Evolutionary conservation across 2,113 vertebrate species (phyloP), one percentile per base, ranked within the genome.

Genomic region (Promerops cafer): DNA sequence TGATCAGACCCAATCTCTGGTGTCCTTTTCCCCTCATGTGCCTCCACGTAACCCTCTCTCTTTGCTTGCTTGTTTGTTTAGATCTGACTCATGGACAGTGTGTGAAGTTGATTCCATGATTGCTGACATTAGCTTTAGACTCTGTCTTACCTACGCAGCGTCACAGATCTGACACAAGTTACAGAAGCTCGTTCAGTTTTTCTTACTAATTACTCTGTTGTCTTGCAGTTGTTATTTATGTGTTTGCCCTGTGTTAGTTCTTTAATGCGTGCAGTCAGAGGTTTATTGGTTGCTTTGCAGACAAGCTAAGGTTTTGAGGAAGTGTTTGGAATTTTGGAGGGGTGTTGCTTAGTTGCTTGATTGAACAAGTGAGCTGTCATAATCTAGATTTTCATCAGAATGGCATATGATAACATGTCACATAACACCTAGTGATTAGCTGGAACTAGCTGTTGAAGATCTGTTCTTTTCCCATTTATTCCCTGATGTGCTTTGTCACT

Each of bases 381-480:
- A 61, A 50, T 66, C 31, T 45, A n/a, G 26, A 30, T 91, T 91
- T 81, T 78, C 33, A 44, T 33, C 52, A 53, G 72, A 77, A 81
- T 57, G 69, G 5, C 42, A 40, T 83, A 50, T 78, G 71, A 50
- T 66, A 53, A n/a, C 9, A 23, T 64, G 54, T 85, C 53, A 45
- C 20, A 2, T 72, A 61, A 40, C 22, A 42, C 0, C 0, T 9
- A 12, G 33, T 75, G 31, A 44, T 78, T 81, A 89, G 16, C 56
- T 90, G 71, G 17, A 64, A 91, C 35, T 13, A 76, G 28, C 39
- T 87, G 31, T 66, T 59, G 45, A 56, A 53, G 47, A 54, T 88
- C 10, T 50, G 6, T 50, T 69, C 28, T 5, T 90, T 92, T 23
- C 12, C 7, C 40, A 7, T 54, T 75, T 72, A 54, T 81, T 68